Percentiles rank a stretch among this genome's conserved stretches.
These are phyloP conservation scores for Dreissena polymorpha DNA, from an alignment of 1,140 invertebrate species.

Conservation along the genomic window DNA sequence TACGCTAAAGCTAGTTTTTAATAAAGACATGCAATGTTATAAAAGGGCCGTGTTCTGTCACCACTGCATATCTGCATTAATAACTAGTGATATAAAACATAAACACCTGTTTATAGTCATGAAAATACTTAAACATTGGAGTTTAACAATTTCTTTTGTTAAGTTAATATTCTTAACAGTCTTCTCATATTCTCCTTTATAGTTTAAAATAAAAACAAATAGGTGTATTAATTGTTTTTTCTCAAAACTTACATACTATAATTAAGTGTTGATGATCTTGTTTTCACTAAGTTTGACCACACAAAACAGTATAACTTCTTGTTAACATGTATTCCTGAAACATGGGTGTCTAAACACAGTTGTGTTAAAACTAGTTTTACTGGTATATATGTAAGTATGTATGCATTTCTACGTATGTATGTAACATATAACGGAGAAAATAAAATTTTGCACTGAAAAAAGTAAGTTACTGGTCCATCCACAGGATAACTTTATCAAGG, in stretches of 20 bases:
- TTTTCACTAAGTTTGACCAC: too few relatives aligned
- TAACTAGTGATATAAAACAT: not conserved
- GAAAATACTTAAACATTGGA: not conserved
- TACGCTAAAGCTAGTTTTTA: not conserved
- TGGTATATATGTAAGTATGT: too few relatives aligned
- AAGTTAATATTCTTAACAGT: not conserved
- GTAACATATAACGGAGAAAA: too few relatives aligned
- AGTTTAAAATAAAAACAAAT: too few relatives aligned
- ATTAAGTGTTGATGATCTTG: too few relatives aligned
- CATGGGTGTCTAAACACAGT: not conserved
- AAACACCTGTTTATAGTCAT: not conserved
- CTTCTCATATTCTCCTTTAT: too few relatives aligned
- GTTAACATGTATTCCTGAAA: not conserved
- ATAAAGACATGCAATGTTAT: not conserved
- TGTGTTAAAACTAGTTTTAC: too few relatives aligned
- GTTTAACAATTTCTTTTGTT: not conserved
- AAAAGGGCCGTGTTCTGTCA: not conserved
- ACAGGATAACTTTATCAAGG: constrained; percentile 42
- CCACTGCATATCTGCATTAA: not conserved
- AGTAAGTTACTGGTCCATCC: not conserved
- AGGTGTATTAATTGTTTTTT: too few relatives aligned
- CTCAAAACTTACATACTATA: too few relatives aligned
- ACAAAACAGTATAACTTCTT: too few relatives aligned
- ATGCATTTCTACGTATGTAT: too few relatives aligned
- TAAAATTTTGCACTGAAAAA: too few relatives aligned